Conservation (phyloP, 2,888 invertebrate species). For the Tinea pellionella region DNA sequence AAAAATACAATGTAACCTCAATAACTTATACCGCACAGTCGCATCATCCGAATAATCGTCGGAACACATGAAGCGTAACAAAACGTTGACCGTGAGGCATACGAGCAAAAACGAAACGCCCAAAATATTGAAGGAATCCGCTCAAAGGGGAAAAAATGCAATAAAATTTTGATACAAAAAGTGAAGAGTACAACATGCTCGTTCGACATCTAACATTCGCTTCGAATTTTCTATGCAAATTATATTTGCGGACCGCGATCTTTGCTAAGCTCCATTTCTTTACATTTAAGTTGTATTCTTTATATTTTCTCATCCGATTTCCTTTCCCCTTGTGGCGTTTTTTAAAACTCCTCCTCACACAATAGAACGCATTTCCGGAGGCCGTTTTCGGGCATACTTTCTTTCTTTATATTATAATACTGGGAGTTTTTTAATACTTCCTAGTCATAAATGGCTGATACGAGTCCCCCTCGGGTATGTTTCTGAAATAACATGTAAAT, state of each 20-base stretch:
- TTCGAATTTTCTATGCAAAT: conserved; percentile 70
- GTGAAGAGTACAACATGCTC: conserved; percentile 22
- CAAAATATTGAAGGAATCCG: conserved; percentile 67
- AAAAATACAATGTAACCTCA: not conserved
- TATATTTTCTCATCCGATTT: conserved; percentile 68
- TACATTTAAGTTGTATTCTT: conserved; percentile 17
- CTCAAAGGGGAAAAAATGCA: conserved; percentile 67
- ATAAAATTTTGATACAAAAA: conserved; percentile 39
- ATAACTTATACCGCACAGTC: not conserved
- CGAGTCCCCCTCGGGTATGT: conserved; percentile 62
- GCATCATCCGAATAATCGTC: conserved; percentile 7
- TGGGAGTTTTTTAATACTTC: conserved; percentile 67
- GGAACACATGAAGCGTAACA: conserved; percentile 51
- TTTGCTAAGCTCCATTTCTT: conserved; percentile 10
- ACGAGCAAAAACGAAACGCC: conserved; percentile 66
- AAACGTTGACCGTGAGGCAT: conserved; percentile 22
- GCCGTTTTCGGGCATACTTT: conserved; percentile 61
- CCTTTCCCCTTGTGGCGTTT: conserved; percentile 47
- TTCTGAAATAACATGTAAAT: conserved; percentile 68
- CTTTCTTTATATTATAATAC: conserved; percentile 59
- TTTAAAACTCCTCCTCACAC: conserved; percentile 60
- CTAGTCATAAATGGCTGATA: conserved; percentile 67
- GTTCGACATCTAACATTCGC: conserved; percentile 53
- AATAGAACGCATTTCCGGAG: conserved; percentile 56
- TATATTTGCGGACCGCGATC: conserved; percentile 67